A percentile compares a stretch with the other conserved stretches of the same genome.
These are phyloP conservation scores for Atta texana DNA, from an alignment of 1,140 invertebrate genomes.

Conservation along the genomic window DNA sequence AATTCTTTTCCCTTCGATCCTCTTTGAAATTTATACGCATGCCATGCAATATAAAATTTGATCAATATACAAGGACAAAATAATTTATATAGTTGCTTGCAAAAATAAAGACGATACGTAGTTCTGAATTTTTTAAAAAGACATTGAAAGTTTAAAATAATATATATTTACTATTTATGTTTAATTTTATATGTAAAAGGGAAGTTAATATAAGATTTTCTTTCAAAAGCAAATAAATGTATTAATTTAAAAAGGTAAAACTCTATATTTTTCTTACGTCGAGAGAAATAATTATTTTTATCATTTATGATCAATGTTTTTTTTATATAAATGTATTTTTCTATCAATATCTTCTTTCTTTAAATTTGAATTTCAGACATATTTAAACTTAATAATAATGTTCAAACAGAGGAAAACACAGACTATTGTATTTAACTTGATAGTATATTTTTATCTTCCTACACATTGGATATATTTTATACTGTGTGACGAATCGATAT, in stretches of 20 bases:
- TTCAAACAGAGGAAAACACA: neutral
- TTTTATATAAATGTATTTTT: neutral
- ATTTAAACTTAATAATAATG: conserved; percentile 5
- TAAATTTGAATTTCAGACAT: neutral
- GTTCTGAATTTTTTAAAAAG: neutral
- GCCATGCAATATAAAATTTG: conserved; percentile 23
- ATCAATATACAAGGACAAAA: neutral
- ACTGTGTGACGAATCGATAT: neutral
- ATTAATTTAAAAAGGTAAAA: neutral
- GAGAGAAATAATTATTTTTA: conserved; percentile 1
- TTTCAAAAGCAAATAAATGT: neutral
- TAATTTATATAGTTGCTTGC: neutral
- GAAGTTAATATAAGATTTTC: neutral
- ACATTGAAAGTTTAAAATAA: neutral
- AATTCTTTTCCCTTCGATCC: conserved; percentile 3
- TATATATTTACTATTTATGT: neutral
- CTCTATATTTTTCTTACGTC: neutral
- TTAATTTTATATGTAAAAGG: neutral
- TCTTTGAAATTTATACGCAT: conserved; percentile 6
- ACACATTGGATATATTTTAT: neutral
- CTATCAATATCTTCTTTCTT: neutral
- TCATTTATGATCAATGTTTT: neutral
- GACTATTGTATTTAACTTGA: neutral
- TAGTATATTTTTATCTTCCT: conserved; percentile 3
- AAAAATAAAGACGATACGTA: neutral